Base-by-base conservation (phyloP, 64 coral and sea anemone species). In the Montipora foliosa region DNA sequence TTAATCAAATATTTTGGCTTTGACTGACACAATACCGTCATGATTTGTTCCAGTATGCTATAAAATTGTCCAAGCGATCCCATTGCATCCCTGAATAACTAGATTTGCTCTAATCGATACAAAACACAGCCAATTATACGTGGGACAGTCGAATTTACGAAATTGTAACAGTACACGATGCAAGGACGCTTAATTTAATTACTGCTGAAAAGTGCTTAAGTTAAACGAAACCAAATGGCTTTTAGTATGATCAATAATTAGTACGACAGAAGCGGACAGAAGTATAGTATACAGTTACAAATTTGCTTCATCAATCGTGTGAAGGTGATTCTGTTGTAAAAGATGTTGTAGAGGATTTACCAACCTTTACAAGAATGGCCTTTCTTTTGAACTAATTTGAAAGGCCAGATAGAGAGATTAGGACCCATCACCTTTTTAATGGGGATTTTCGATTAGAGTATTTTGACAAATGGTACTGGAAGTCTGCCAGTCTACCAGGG, bases 1-100 rank as follows among this genome's bases (percentile, higher is more conserved):
- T 12, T 20, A 12, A 86, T 5, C 16, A 49, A 78, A 5, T 17
- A 3, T 16, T 78, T 71, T 14, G 4, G 15, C 19, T 22, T 50
- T 17, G 7, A 72, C 53, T 57, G 53, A 11, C 46, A 86, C 44
- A 72, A 14, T 50, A 86, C 82, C 82, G 37, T 86, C 44, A 86
- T 49, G 47, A 21, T 46, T 72, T 71, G 8, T n/a, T 48, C 62
- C 11, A 86, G 67, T 49, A 71, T 50, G 47, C 66, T 16, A 24
- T 17, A 78, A 50, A 78, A 21, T 25, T 45, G 48, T 71, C 82
- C 45, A 1, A 11, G 71, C 19, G 62, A 86, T 49, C 82, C 47
- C 82, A 47, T 71, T 5, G 20, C 4, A 50, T 46, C 60, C 44
- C 11, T 37, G 1, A 86, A 46, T 13, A 2, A 70, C 4, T 51